A percentile compares a stretch with the other conserved stretches of the same genome.
Evolutionary conservation across 2,797 vertebrate genomes (phyloP).

Genomic region (Oreonectes daqikongensis): DNA sequence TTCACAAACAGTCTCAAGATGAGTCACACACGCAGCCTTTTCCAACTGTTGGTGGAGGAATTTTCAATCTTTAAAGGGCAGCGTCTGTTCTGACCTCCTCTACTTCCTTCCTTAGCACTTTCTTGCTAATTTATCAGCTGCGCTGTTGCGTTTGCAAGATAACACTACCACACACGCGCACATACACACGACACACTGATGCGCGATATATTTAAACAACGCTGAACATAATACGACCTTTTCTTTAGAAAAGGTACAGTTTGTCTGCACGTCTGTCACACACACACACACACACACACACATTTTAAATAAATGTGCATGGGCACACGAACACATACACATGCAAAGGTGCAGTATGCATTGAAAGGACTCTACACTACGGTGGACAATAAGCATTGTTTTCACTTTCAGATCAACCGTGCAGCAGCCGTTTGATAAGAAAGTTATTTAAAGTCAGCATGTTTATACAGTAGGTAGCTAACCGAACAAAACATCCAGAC

Average conservation of each 20-base stretch:
- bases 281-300: background rate
- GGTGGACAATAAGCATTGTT: background rate
- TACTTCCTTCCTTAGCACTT: conserved; percentile 29
- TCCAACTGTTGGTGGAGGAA: conserved; percentile 18
- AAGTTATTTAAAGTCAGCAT: background rate
- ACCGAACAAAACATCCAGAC: background rate
- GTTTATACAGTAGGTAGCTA: background rate
- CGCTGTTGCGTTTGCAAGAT: background rate
- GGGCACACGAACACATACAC: background rate
- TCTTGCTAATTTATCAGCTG: background rate
- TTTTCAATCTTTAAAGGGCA: conserved; percentile 31
- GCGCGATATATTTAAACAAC: background rate
- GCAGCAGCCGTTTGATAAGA: background rate
- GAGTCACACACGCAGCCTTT: conserved; percentile 18
- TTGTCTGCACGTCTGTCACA: background rate
- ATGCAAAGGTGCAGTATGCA: background rate
- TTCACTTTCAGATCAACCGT: background rate
- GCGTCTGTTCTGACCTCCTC: conserved; percentile 23
- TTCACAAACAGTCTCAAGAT: conserved; percentile 25
- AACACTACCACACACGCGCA: conserved; percentile 3
- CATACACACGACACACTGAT: background rate
- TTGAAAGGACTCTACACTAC: background rate
- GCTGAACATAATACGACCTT: background rate
- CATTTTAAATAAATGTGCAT: background rate
- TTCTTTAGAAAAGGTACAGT: too few relatives aligned